Base-by-base conservation (phyloP, 1,140 invertebrate species). In the Ceratosolen solmsi region DNA sequence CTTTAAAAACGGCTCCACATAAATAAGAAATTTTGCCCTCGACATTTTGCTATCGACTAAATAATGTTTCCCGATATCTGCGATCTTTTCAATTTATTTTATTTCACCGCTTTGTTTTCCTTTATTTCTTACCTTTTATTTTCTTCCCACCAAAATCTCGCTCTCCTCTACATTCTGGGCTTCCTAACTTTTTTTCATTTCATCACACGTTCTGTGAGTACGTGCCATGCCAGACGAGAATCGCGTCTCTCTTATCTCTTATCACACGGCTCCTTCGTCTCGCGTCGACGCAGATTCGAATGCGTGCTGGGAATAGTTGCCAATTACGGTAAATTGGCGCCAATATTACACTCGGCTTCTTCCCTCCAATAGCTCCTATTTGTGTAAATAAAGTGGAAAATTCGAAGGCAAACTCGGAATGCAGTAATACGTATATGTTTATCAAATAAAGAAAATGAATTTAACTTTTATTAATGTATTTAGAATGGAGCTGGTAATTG, bases 261-360 rank as follows among this genome's bases (percentile, higher is more conserved):
- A 82, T 82, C 80, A n/a, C 11, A 22, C 13, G 20, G 15, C 51
- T 49, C 63, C 49, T 71, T 46, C 49, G 80, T 38, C 80, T 38
- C 65, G 49, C 63, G 49, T 41, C 30, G 65, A 17, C 25, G 72
- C 27, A 41, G 73, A 41, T 38, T 30, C 75, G 58, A 51, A 77
- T 84, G 85, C 86, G 87, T 87, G 87, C 84, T 73, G 79, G 82
- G 87, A 89, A 88, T 89, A 88, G 86, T 87, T 85, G 86, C 83
- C 84, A 89, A 88, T 89, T 88, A 89, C 88, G 86, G 81, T 83
- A 85, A 82, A 80, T 83, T 81, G 79, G 73, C 73, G 58, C 86
- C 65, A 74, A 82, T 82, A 79, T 80, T 78, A 27, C 33, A 56
- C 58, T 78, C 58, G 78, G 36, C 56, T 78, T 56, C 41, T 56